Evolutionary conservation across 1,140 invertebrate genomes (phyloP), one percentile per base, ranked within the genome.

Genomic region (Orchestia grillus): DNA sequence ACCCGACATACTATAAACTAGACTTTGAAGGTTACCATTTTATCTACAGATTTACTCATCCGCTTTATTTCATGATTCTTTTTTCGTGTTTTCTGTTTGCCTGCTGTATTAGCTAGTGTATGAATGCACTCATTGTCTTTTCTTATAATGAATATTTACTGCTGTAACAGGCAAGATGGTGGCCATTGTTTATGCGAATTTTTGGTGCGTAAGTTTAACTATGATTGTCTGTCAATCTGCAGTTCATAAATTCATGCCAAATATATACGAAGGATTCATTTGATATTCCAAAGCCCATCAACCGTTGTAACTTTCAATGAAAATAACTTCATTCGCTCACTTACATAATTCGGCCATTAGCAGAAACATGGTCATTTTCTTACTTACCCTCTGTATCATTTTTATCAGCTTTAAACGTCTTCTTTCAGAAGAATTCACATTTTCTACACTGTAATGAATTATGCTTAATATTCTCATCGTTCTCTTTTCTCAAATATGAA

Each of bases 281-380:
- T 44, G 43, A 90, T 43, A 28, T 90, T 42, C 43, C 88, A 43
- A 77, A 90, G 88, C n/a, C 88, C n/a, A 90, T 8, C 4, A 6
- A 90, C 15, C 36, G 41, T 16, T 87, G 8, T 44, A 19, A 90
- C 1, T 42, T 90, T 42, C 8, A 90, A 90, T 42, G 43, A 41
- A 15, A 90, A 90, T 90, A 90, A 43, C 16, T 1, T 42, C 42
- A 42, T 90, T 90, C 88, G 11, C 15, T 3, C 41, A 42, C 36
- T 90, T 3, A 42, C n/a, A n/a, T n/a, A n/a, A 42, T 94, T 94
- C 36, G 92, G 92, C 92, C 92, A 94, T 94, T 94, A 45, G 92
- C 92, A 94, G 43, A 94, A 94, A 94, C 92, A 94, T 94, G 92
- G 92, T 47, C 92, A 94, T 94, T 94, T 47, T 94, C 92, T 94